These are phyloP conservation scores for Balaeniceps rex DNA, from an alignment of 2,113 vertebrate genomes.

Conservation along the genomic window DNA sequence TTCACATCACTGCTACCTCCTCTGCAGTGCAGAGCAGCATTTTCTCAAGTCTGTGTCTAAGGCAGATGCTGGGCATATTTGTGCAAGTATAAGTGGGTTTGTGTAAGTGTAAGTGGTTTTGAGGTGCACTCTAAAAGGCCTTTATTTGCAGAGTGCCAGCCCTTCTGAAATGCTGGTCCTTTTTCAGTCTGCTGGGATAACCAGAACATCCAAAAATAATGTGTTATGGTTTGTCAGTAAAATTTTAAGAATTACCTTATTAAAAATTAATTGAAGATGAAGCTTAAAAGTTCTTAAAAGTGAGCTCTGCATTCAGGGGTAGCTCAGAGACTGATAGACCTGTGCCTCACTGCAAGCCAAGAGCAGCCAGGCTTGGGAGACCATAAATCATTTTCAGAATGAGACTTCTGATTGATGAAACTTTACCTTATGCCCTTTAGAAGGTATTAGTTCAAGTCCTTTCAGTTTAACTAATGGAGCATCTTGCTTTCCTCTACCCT, in stretches of 20 bases:
- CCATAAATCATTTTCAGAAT: neutral
- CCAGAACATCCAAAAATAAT: neutral
- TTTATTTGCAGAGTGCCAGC: neutral
- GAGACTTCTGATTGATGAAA: neutral
- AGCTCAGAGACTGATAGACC: neutral
- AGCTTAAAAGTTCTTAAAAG: neutral
- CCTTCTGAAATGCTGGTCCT: neutral
- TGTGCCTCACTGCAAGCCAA: neutral
- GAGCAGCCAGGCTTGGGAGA: neutral
- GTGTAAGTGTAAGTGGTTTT: neutral
- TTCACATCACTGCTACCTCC: neutral
- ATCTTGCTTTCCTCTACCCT: neutral
- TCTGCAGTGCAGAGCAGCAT: neutral
- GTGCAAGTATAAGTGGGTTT: neutral
- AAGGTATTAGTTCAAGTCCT: neutral
- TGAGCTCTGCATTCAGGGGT: neutral
- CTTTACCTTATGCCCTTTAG: neutral
- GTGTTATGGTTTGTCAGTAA: neutral
- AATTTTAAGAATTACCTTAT: neutral
- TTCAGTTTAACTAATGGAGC: neutral
- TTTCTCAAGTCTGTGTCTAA: neutral
- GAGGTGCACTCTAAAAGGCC: neutral
- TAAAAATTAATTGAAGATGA: slow-evolving; percentile 5
- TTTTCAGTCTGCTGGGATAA: neutral
- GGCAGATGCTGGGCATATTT: neutral